These are phyloP conservation scores for Agrotis clavis DNA, from an alignment of 2,888 invertebrate species.

Conservation along the genomic window DNA sequence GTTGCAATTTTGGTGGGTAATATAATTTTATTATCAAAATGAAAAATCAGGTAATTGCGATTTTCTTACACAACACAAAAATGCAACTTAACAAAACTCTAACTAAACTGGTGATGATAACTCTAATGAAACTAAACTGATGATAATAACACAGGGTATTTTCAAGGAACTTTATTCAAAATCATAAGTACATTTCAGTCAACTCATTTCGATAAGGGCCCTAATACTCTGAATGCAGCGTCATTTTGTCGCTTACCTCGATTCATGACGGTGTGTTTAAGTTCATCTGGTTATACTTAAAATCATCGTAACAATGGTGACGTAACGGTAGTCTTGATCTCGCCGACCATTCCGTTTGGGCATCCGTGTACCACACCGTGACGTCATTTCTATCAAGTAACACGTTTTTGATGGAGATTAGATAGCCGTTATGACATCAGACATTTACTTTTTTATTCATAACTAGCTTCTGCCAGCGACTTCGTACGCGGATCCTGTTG, in stretches of 20 bases:
- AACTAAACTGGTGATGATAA: too few species aligned
- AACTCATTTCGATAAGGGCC: background rate
- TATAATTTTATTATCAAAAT: too few species aligned
- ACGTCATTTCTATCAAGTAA: slow-evolving; percentile 51
- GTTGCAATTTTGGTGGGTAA: too few species aligned
- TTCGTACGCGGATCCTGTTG: too few species aligned
- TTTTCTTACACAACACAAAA: too few species aligned
- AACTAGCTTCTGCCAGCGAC: too few species aligned
- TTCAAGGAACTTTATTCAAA: background rate
- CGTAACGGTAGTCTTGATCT: slow-evolving; percentile 41
- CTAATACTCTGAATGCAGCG: background rate
- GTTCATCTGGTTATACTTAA: slow-evolving; percentile 1
- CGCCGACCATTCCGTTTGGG: slow-evolving; percentile 54
- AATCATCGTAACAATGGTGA: slow-evolving; percentile 34
- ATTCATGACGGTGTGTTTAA: slow-evolving; percentile 8
- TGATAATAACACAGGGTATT: too few species aligned
- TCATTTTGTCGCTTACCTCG: background rate
- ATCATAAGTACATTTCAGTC: background rate
- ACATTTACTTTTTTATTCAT: slow-evolving; percentile 44
- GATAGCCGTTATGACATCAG: slow-evolving; percentile 44
- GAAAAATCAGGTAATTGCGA: too few species aligned
- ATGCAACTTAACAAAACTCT: too few species aligned
- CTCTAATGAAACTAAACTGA: too few species aligned
- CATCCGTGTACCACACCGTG: slow-evolving; percentile 52
- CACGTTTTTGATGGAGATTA: slow-evolving; percentile 26